Base-by-base conservation (phyloP, 2,888 invertebrate genomes). In the Craniophora ligustri region DNA sequence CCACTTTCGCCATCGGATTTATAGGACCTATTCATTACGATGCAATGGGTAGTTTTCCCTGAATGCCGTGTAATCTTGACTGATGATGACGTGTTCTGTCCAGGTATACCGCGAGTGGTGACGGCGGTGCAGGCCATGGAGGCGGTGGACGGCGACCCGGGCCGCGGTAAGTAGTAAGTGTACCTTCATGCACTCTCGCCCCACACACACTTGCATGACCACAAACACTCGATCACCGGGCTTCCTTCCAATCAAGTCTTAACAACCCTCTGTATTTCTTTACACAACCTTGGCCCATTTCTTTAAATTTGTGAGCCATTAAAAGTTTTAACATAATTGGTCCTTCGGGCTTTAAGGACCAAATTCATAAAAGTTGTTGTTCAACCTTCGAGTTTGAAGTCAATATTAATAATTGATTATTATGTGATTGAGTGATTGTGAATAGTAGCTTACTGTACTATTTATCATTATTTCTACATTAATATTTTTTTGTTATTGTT, bases 121-220 rank as follows among this genome's bases (percentile, higher is more conserved):
- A 95, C 96, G 36, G 96, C 93, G 0, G 93, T 94, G 89, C 96
- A 88, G 86, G 95, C 91, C 75, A 95, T 89, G 95, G 95, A 87
- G 88, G 94, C 91, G 68, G 94, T 87, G 82, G 94, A 88, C 92
- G 94, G 89, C 88, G 95, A 92, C 92, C 95, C 94, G 87, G 95
- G 95, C 91, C 95, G 96, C 94, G 96, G 96, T 96, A 95, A 96
- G 96, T 96, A 96, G 96, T 96, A 96, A 96, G 95, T 96, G 95
- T 87, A 86, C 81, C 78, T 87, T 88, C 92, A 91, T 87, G 92
- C 92, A 92, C 92, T 90, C 86, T 89, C 94, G 89, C 88, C 91
- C 88, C 94, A 92, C 85, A 68, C 81, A 79, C 88, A 86, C 83
- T 74, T 82, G 79, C 75, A 49, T 58, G 46, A 11, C 10, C 42